A percentile compares a stretch with the other conserved stretches of the same genome.
These are phyloP conservation scores for Egretta garzetta DNA, from an alignment of 2,113 vertebrate genomes.

Conservation along the genomic window DNA sequence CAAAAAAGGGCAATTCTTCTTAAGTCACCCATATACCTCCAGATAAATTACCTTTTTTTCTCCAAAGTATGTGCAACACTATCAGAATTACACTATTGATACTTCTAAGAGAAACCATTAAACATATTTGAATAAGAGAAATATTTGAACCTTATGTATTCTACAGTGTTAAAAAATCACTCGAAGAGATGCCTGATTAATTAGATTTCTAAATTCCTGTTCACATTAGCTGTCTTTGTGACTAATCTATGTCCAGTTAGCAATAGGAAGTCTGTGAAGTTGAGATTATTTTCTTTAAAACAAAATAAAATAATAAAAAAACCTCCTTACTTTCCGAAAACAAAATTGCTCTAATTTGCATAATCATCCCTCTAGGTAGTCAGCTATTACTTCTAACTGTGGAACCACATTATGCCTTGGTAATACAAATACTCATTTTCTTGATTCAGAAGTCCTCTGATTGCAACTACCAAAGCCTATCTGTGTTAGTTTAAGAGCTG, in stretches of 20 bases:
- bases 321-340: slow-evolving; percentile 4
- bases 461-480: neutral
- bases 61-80: neutral
- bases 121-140: neutral
- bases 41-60: neutral
- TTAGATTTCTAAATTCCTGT: neutral
- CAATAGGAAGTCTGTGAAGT: neutral
- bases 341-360: slow-evolving; percentile 30
- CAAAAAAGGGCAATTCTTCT: neutral
- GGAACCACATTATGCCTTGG: neutral
- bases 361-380: slow-evolving; percentile 30
- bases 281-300: slow-evolving; percentile 2
- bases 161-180: neutral
- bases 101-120: neutral
- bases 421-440: slow-evolving; percentile 52
- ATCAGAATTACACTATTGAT: neutral
- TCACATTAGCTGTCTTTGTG: neutral
- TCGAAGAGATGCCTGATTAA: neutral
- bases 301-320: neutral
- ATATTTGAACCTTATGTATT: neutral
- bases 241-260: neutral
- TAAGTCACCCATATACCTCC: neutral
- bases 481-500: neutral
- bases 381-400: slow-evolving; percentile 36
- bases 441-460: slow-evolving; percentile 36